A percentile compares a stretch with the other conserved stretches of the same genome.
These are phyloP conservation scores for Neoitamus cyanurus DNA, from an alignment of 2,888 invertebrate genomes.

Conservation along the genomic window DNA sequence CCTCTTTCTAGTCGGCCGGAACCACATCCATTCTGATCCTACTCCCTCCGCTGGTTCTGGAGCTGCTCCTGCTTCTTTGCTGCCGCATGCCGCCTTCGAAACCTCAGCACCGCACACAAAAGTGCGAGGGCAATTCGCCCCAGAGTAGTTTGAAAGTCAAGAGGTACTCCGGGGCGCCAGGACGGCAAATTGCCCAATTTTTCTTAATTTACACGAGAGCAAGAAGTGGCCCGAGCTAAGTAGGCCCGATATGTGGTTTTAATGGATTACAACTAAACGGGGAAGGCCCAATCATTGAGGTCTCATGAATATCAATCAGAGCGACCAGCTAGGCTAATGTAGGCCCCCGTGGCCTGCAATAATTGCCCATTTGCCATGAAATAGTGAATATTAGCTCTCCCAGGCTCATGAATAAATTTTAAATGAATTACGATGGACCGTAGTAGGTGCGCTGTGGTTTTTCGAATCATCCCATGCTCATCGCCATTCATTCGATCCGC, in stretches of 20 bases:
- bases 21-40: neutral
- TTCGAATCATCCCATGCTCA: neutral
- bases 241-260: constrained; percentile 15
- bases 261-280: constrained; percentile 21
- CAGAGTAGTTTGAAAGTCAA: constrained; percentile 2
- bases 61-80: neutral
- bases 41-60: neutral
- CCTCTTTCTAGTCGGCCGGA: neutral
- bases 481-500: neutral
- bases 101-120: neutral
- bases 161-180: neutral
- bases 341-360: neutral
- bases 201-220: constrained; percentile 3
- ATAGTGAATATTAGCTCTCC: neutral
- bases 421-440: neutral
- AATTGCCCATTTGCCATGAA: constrained; percentile 18
- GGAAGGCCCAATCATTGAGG: neutral
- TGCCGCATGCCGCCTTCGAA: neutral
- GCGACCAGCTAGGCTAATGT: neutral
- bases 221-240: neutral
- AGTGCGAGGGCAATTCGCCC: neutral
- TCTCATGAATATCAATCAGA: constrained; percentile 34
- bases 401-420: constrained; percentile 16
- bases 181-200: constrained; percentile 10
- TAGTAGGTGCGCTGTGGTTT: neutral